These are phyloP conservation scores for Phrynocephalus vlangalii DNA, from an alignment of 2,797 vertebrate species.

Conservation along the genomic window DNA sequence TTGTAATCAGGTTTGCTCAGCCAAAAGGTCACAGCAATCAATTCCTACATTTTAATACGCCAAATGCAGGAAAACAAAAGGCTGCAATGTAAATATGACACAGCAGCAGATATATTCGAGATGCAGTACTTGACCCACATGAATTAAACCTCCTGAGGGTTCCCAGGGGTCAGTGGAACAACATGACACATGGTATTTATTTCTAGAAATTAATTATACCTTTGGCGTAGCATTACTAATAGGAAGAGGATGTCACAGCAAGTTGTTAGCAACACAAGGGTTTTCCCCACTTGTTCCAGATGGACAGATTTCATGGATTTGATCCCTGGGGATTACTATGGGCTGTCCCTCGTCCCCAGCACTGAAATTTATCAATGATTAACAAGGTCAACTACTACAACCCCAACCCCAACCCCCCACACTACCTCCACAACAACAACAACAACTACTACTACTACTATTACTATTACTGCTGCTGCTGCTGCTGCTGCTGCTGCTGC, in stretches of 20 bases:
- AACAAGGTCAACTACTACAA: no score
- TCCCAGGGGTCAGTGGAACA: neutral
- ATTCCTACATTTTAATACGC: conserved; percentile 8
- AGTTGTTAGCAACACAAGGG: neutral
- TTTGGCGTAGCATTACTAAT: neutral
- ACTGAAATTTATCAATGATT: neutral
- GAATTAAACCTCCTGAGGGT: neutral
- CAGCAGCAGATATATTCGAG: neutral
- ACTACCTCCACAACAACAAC: no score
- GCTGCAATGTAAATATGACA: conserved; percentile 1
- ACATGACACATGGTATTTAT: neutral
- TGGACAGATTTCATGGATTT: neutral
- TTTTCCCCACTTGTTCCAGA: neutral
- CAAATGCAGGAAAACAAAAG: conserved; percentile 25
- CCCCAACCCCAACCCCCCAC: no score
- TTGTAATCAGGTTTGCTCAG: conserved; percentile 13
- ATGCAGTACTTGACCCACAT: neutral
- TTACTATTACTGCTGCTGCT: no score
- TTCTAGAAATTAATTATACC: neutral
- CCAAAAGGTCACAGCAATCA: conserved; percentile 6
- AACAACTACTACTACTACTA: no score
- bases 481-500: no score
- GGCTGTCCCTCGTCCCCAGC: no score
- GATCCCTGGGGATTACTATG: neutral
- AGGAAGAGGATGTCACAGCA: neutral